Conservation (phyloP, 2,113 vertebrate species). For the Xenopus borealis region DNA sequence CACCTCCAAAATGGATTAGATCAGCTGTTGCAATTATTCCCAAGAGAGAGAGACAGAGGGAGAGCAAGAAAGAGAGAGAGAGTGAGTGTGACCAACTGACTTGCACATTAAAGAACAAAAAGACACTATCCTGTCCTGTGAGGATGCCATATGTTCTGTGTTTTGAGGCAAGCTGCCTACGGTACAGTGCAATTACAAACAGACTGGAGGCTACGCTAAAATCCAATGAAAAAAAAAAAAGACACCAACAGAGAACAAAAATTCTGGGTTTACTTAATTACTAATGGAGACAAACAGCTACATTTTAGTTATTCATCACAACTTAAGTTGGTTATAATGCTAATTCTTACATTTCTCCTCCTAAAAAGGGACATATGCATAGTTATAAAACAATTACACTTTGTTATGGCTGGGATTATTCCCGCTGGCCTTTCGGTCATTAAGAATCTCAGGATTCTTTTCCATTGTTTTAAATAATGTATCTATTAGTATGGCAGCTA, state of each 20-base stretch:
- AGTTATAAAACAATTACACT: slow-evolving; percentile 16
- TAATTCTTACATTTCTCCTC: slow-evolving; percentile 38
- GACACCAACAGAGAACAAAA: slow-evolving; percentile 55
- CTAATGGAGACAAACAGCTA: slow-evolving; percentile 42
- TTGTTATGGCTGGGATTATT: slow-evolving; percentile 1
- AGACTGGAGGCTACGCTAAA: slow-evolving; percentile 51
- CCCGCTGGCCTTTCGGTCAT: slow-evolving; percentile 33
- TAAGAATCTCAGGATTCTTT: slow-evolving; percentile 29
- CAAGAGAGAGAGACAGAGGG: slow-evolving; percentile 55
- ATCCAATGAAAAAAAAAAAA: slow-evolving; percentile 51
- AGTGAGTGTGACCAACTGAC: slow-evolving; percentile 60
- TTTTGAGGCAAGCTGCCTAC: slow-evolving; percentile 52
- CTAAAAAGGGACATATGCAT: neutral
- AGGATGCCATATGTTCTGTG: slow-evolving; percentile 64
- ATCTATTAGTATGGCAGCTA: slow-evolving; percentile 27
- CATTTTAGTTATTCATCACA: slow-evolving; percentile 52
- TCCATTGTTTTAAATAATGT: slow-evolving; percentile 44
- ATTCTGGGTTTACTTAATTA: slow-evolving; percentile 52
- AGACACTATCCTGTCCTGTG: slow-evolving; percentile 58
- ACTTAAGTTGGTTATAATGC: slow-evolving; percentile 51
- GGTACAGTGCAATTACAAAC: slow-evolving; percentile 52
- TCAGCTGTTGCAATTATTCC: slow-evolving; percentile 66
- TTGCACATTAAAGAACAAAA: slow-evolving; percentile 58
- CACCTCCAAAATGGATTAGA: slow-evolving; percentile 59
- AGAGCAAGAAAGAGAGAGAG: slow-evolving; percentile 42